phyloP scores from a whole-genome alignment of 2,113 vertebrate species.

The Thinocorus orbignyianus region DNA sequence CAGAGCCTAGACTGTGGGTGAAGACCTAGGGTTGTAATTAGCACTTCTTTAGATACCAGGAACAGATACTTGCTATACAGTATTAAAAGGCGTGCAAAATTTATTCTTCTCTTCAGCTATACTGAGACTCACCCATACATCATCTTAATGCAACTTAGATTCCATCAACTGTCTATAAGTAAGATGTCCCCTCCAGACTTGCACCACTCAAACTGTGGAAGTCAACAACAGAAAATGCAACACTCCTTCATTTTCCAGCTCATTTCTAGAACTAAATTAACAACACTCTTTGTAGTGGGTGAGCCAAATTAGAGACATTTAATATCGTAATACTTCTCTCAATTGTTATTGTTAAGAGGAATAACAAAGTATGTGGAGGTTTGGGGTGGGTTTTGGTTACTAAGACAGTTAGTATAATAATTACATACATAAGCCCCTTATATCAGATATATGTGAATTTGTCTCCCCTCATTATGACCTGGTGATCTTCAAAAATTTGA shows the following conservation, averaged over 20 bases:
- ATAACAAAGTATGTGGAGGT: not conserved
- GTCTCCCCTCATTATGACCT: not conserved
- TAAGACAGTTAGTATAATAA: not conserved
- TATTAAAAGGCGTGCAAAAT: fast-evolving
- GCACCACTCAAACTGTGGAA: not conserved
- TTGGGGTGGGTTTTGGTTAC: not conserved
- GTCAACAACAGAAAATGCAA: not conserved
- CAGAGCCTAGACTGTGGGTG: not conserved
- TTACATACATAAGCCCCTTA: not conserved
- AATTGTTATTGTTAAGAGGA: not conserved
- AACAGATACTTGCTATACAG: not conserved
- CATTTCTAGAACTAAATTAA: not conserved
- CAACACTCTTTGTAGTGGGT: not conserved
- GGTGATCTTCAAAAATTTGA: not conserved
- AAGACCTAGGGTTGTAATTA: not conserved
- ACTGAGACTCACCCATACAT: fast-evolving
- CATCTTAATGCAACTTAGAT: not conserved
- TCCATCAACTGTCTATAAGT: not conserved
- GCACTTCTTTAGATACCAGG: not conserved
- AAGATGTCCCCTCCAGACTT: not conserved
- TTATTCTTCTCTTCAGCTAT: not conserved
- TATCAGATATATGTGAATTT: not conserved
- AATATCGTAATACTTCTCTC: not conserved
- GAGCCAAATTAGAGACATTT: not conserved
- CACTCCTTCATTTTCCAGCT: not conserved